Conservation (phyloP, 2,113 vertebrate species). For the Neotragus moschatus region DNA sequence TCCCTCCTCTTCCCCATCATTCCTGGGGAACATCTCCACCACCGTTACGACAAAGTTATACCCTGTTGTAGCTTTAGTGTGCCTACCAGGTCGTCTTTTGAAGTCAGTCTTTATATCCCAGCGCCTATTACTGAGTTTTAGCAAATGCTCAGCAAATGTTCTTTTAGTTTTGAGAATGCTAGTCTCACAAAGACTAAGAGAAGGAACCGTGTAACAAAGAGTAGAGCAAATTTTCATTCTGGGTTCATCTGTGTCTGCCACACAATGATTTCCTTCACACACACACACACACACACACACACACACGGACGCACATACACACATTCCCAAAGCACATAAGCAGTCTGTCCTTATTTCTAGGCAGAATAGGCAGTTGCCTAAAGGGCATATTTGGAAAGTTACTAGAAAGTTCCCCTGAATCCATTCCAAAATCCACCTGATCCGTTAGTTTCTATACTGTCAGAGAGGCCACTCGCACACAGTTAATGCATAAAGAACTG, state of each 20-base stretch:
- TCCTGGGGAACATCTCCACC: background rate
- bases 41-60: background rate
- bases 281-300: background rate
- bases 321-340: background rate
- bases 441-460: background rate
- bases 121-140: background rate
- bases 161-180: background rate
- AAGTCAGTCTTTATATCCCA: background rate
- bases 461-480: background rate
- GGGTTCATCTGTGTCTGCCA: background rate
- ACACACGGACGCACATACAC: background rate
- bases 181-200: background rate
- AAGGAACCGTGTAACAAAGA: background rate
- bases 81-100: background rate
- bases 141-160: background rate
- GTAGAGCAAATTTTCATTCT: background rate
- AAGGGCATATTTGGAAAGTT: background rate
- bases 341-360: background rate
- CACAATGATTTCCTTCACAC: background rate
- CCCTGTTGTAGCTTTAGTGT: background rate
- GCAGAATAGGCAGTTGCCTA: background rate
- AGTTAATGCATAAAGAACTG: background rate
- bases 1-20: background rate
- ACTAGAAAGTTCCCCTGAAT: background rate
- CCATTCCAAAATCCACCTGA: background rate